Base-by-base conservation (phyloP, 2,888 invertebrate genomes). In the Trichogramma evanescens region DNA sequence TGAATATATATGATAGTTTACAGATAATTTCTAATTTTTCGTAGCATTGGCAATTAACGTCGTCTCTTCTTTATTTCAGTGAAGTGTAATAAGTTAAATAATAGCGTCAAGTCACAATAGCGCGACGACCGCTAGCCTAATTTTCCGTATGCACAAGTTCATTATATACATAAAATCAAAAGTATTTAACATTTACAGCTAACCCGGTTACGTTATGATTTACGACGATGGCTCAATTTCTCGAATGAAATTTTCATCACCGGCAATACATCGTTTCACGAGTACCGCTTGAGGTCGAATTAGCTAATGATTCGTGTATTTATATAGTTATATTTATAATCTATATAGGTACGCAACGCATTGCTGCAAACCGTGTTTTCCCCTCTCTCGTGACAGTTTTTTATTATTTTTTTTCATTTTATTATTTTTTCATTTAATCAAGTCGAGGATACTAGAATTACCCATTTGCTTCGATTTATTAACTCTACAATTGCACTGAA, bases 101-200 rank as follows among this genome's bases (percentile, higher is more conserved):
- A 59, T 59, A 63, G 61, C 56, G 53, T 64, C 56, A 61, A 53
- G 53, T 65, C 59, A 61, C 64, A 63, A 65, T 66, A 64, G 65
- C 65, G 62, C 66, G 64, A 67, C 68, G 68, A 67, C 69, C 69
- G 70, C 26, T 67, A 63, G 68, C 66, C 66, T 71, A 72, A 73
- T 26, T 26, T 26, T 26, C 26, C 26, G 26, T 26, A 26, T 72
- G 71, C 74, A 75, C 72, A 74, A 75, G 72, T 74, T 71, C 71
- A 70, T 73, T 72, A 77, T 77, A 75, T 77, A 77, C 75, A 77
- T 74, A 70, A 76, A 77, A 77, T 77, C 76, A 77, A 77, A 74
- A 75, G 77, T 75, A 74, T 77, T 76, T 71, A 75, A 75, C 72
- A 76, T 77, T 58, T 76, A 76, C 26, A 75, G 70, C 75, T 76